A percentile compares a stretch with the other conserved stretches of the same genome.
These are phyloP conservation scores for Eulimnadia texana DNA, from an alignment of 1,140 invertebrate species.

Conservation along the genomic window DNA sequence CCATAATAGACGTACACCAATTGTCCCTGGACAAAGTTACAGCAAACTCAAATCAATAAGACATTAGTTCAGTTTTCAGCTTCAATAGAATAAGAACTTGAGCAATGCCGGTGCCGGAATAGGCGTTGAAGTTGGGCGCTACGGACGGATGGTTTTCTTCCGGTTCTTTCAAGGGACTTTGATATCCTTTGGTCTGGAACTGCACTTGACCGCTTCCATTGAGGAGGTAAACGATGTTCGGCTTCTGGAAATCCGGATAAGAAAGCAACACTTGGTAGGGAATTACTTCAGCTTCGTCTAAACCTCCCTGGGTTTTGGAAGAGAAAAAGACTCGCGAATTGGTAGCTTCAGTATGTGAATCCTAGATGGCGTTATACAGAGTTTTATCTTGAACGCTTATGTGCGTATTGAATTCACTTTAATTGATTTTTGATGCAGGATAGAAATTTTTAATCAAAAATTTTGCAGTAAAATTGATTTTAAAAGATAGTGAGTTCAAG, in stretches of 20 bases:
- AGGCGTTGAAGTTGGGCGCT: slow-evolving; percentile 8
- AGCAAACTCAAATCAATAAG: not conserved
- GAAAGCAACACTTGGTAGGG: slow-evolving; percentile 15
- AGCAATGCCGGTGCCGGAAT: slow-evolving; percentile 2
- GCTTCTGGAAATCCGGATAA: slow-evolving; percentile 5
- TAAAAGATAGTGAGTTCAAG: no score
- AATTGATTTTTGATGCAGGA: no score
- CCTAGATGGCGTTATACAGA: no score
- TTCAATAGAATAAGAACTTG: not conserved
- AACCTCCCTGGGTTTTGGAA: no score
- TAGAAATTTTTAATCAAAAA: no score
- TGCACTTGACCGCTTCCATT: not conserved
- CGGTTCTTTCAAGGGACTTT: slow-evolving; percentile 1
- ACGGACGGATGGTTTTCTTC: not conserved
- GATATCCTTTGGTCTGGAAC: not conserved
- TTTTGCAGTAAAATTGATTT: no score
- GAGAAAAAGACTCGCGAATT: no score
- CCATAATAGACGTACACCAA: slow-evolving; percentile 38
- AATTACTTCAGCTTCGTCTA: slow-evolving; percentile 12
- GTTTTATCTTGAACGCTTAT: no score
- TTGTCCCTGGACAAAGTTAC: no score
- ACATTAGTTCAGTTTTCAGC: no score
- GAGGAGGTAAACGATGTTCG: slow-evolving; percentile 12
- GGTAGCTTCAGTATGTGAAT: no score
- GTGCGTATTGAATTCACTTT: no score